Base-by-base conservation (phyloP, 1,140 invertebrate genomes). In the Magallana angulata region DNA sequence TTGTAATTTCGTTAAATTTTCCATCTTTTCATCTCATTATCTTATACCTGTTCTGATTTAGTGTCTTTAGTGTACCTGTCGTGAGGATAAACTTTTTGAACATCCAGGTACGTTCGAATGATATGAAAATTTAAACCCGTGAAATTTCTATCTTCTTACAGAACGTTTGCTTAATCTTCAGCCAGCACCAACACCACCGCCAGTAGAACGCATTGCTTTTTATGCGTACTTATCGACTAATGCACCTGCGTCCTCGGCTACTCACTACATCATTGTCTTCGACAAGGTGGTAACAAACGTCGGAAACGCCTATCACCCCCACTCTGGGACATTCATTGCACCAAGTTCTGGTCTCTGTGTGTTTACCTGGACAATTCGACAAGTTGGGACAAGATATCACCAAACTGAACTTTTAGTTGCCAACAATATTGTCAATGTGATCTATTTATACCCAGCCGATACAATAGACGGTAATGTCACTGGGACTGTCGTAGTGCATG, bases 201-300 rank as follows among this genome's bases (percentile, higher is more conserved):
- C 81, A 57, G 16, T 9, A 14, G 18, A 57, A 30, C 14, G 12
- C 7, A 0, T 82, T 16, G 81, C 36, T 16, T 82, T 82, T 16
- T 82, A 82, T 16, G 81, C 81, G 36, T 82, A 82, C 48, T 57
- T n/a, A 7, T 82, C 81, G 6, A 16, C 18, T 57, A 57, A 1
- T 30, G 24, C 36, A 12, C n/a, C 57, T 57, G 48, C 48, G n/a
- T n/a, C 16, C 7, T 12, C 14, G 60, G 18, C 60, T n/a, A 57
- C 16, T 57, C 18, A 57, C 16, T 56, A 82, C 9, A 84, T 56
- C 8, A 80, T 86, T 58, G 36, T 57, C 9, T 84, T 58, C 14
- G 82, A 84, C 60, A 62, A 9, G 2, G 58, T 84, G 12, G 12
- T 84, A n/a, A 84, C 82, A 84, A 84, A 84, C 60, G 82, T 9